Evolutionary conservation across 2,888 invertebrate genomes (phyloP), one percentile per base, ranked within the genome.

Genomic region (Apotomis capreana): DNA sequence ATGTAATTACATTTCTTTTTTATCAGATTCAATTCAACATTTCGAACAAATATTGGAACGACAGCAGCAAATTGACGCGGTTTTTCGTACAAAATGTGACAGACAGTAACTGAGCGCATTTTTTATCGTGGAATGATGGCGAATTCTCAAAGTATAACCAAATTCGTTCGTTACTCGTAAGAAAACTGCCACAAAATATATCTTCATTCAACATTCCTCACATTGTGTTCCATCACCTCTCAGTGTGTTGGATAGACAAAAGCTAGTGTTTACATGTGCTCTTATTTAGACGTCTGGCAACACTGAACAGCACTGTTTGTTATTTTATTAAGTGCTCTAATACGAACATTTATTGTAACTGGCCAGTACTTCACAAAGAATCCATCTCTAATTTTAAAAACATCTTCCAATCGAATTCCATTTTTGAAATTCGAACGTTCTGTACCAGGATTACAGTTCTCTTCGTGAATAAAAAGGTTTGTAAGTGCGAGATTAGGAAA

Each of bases 291-390:
- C 79, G 80, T 79, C 79, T 80, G 82, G 78, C 80, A 85, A 90
- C 90, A 89, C 78, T 87, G 82, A 87, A 79, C 90, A 90, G 89
- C 76, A 74, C 79, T 89, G 89, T 90, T 90, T 90, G 89, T 90
- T 90, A 87, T 89, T 89, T 88, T 86, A 89, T 89, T 82, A 88
- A 89, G 88, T 90, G 88, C 82, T 87, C 81, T 83, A 82, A 86
- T 84, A 81, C 81, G 79, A 79, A 83, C 83, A 90, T 90, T 89
- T 89, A 90, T 91, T 90, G 90, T 90, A 86, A 86, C 87, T 81
- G 77, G 82, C 81, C 82, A 81, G 86, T 87, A 85, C 84, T 84
- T 85, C 85, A 89, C 88, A 88, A 89, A 88, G 88, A 83, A 80
- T 81, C 36, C 8, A 55, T 26, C 44, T 12, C 6, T 65, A 36